These are phyloP conservation scores for Leuciscus waleckii DNA, from an alignment of 2,797 vertebrate genomes.

Conservation along the genomic window DNA sequence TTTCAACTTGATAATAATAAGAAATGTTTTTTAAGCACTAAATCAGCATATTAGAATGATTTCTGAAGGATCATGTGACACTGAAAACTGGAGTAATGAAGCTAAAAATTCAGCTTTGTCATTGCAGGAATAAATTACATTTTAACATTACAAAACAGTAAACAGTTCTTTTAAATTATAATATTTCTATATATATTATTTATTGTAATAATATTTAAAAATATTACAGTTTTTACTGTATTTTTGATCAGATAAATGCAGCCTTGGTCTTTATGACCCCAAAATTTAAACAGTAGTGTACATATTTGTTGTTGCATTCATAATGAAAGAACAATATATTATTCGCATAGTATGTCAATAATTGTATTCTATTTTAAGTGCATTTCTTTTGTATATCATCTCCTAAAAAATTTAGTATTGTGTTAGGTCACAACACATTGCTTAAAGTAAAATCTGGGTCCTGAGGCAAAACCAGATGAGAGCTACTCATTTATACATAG, in stretches of 20 bases:
- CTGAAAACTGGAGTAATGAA: background rate
- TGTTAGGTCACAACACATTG: no score
- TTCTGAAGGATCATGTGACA: background rate
- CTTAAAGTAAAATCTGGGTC: background rate
- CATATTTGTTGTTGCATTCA: background rate
- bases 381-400: background rate
- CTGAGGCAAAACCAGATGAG: background rate
- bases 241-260: background rate
- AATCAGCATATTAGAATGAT: background rate
- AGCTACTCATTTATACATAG: background rate
- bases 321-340: background rate
- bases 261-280: background rate
- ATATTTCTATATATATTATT: no score
- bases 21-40: background rate
- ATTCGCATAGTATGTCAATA: accelerated
- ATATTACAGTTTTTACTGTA: no score
- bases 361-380: background rate
- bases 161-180: background rate
- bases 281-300: background rate
- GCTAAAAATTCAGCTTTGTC: background rate
- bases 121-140: background rate
- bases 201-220: no score
- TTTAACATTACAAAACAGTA: background rate
- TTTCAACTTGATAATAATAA: background rate
- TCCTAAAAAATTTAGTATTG: no score